Percentiles rank a stretch among this genome's conserved stretches.
Conservation (phyloP, 2,888 invertebrate species). For the Pseudococcus longispinus region DNA sequence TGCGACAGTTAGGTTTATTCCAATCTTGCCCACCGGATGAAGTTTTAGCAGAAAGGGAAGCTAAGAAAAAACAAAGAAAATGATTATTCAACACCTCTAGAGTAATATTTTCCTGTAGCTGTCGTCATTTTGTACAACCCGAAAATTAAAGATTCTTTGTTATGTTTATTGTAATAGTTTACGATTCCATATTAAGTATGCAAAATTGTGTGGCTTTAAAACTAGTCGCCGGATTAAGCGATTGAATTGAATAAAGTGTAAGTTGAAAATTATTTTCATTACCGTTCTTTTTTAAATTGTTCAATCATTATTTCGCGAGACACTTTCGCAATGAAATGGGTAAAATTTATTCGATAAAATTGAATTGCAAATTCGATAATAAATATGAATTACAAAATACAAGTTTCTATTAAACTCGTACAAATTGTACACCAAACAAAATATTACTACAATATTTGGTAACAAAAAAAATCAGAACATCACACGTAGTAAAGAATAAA, state of each 20-base stretch:
- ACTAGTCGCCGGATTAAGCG: not conserved
- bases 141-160: not conserved
- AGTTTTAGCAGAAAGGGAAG: constrained; percentile 34
- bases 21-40: constrained; percentile 58
- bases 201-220: not conserved
- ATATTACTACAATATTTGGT: constrained; percentile 25
- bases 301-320: not conserved
- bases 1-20: constrained; percentile 58
- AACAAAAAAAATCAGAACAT: constrained; percentile 9
- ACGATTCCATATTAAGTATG: not conserved
- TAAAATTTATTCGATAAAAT: not conserved
- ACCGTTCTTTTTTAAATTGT: not conserved
- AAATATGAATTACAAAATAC: constrained; percentile 22
- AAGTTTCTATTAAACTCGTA: not conserved
- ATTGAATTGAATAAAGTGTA: not conserved
- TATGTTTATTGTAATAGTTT: not conserved
- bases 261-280: not conserved
- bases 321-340: not conserved
- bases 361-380: constrained; percentile 13
- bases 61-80: constrained; percentile 38
- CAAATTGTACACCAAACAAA: not conserved
- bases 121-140: not conserved
- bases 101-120: not conserved
- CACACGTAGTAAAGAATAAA: constrained; percentile 1
- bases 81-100: not conserved